phyloP scores from a whole-genome alignment of 2,888 invertebrate species.

The Pachliopta kotzebuea region DNA sequence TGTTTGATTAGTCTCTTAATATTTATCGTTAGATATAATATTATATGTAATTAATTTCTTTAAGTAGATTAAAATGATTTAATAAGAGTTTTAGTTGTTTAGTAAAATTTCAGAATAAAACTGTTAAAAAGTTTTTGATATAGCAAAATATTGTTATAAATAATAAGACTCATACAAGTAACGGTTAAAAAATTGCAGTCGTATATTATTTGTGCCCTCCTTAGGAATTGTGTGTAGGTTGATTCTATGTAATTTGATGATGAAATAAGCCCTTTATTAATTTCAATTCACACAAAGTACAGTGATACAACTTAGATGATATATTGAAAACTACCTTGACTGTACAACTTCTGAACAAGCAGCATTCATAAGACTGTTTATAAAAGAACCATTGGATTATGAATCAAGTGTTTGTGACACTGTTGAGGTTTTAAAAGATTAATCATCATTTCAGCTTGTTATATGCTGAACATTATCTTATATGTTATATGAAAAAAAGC shows the following conservation, averaged over 20 bases:
- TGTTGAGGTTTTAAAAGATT: constrained; percentile 6
- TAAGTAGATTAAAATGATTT: no score
- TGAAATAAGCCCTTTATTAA: constrained; percentile 24
- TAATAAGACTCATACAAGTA: not conserved
- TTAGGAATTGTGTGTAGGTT: constrained; percentile 22
- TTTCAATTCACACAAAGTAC: constrained; percentile 17
- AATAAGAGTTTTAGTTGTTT: no score
- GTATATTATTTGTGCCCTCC: constrained; percentile 21
- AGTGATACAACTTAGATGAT: constrained; percentile 11
- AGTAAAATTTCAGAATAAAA: no score
- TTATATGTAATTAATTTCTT: no score
- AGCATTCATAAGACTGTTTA: not conserved
- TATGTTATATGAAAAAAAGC: no score
- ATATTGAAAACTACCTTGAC: constrained; percentile 8
- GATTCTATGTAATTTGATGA: not conserved
- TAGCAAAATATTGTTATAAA: not conserved
- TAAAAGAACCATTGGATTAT: constrained; percentile 1
- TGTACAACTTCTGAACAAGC: not conserved
- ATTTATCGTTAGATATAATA: no score
- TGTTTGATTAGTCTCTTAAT: no score
- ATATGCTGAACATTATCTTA: no score
- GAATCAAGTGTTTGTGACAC: constrained; percentile 16
- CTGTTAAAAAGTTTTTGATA: not conserved
- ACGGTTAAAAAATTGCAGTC: constrained; percentile 13
- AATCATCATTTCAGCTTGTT: no score